phyloP scores from a whole-genome alignment of 2,113 vertebrate genomes.

The Nerophis ophidion region DNA sequence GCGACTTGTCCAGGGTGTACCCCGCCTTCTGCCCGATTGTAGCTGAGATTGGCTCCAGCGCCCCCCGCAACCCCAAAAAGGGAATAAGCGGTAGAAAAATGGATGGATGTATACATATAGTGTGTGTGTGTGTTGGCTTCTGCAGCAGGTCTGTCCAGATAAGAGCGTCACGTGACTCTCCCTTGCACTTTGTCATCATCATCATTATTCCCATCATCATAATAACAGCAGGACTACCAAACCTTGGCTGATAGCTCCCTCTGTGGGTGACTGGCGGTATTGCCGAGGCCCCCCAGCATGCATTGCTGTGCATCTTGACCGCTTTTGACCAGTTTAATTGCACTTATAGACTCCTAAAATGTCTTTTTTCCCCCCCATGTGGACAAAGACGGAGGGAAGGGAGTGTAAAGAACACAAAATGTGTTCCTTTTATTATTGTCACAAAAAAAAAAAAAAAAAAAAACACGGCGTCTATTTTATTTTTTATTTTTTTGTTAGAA shows the following conservation, averaged over 20 bases:
- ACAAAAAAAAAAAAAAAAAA: not conserved
- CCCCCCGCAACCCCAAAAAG: no score
- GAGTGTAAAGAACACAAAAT: slow-evolving; percentile 22
- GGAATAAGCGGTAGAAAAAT: no score
- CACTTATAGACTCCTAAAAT: slow-evolving; percentile 24
- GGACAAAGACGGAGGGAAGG: slow-evolving; percentile 8
- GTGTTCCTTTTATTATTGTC: slow-evolving; percentile 6
- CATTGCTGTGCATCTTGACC: no score
- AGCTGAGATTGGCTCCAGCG: no score
- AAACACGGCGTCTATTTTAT: slow-evolving; percentile 21
- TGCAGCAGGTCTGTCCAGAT: slow-evolving; percentile 67
- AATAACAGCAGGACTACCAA: slow-evolving; percentile 27
- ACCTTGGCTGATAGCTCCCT: slow-evolving; percentile 64
- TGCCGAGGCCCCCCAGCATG: no score
- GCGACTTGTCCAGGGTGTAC: no score
- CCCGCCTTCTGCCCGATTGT: no score
- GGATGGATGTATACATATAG: no score
- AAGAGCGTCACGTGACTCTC: slow-evolving; percentile 64
- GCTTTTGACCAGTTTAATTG: no score
- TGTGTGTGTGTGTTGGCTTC: slow-evolving; percentile 26
- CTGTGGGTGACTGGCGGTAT: slow-evolving; percentile 42
- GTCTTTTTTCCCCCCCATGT: slow-evolving; percentile 29
- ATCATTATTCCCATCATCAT: no score
- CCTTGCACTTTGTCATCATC: slow-evolving; percentile 19
- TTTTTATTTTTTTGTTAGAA: slow-evolving; percentile 6